A percentile compares a stretch with the other conserved stretches of the same genome.
Conservation (phyloP, 1,140 invertebrate species). For the Daktulosphaira vitifoliae region DNA sequence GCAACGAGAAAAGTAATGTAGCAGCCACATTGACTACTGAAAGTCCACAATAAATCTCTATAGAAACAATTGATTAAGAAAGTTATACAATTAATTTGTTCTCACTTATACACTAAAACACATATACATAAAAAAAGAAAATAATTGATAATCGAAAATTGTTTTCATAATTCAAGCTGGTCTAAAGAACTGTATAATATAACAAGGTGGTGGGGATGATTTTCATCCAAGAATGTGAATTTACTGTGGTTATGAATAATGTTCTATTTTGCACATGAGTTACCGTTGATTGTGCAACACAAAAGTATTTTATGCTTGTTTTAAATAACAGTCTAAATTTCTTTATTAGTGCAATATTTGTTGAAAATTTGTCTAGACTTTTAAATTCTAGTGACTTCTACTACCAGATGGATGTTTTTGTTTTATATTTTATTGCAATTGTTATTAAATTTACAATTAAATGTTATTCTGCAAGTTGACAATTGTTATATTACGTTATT, state of each 20-base stretch:
- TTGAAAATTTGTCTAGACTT: constrained; percentile 18
- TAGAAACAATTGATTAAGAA: background rate
- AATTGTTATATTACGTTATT: constrained; percentile 26
- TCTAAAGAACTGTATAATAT: constrained; percentile 27
- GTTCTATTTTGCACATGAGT: constrained; percentile 20
- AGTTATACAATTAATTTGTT: constrained; percentile 19
- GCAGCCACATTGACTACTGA: constrained; percentile 35
- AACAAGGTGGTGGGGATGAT: constrained; percentile 28
- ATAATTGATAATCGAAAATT: constrained; percentile 17
- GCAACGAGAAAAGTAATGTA: constrained; percentile 41
- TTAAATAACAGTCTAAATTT: constrained; percentile 4
- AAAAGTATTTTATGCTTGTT: constrained; percentile 23
- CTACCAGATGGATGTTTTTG: constrained; percentile 30
- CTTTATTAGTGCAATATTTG: constrained; percentile 31
- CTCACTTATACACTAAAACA: too few relatives aligned
- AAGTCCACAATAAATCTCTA: constrained; percentile 29
- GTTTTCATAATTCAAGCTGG: constrained; percentile 21
- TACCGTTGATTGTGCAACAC: constrained; percentile 27
- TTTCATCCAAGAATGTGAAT: constrained; percentile 25
- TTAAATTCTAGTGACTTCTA: constrained; percentile 28
- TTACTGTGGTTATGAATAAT: constrained; percentile 11
- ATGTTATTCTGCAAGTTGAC: constrained; percentile 30
- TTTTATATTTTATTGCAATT: constrained; percentile 30
- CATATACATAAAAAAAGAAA: constrained; percentile 7
- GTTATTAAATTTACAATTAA: constrained; percentile 20